Evolutionary conservation across 2,888 invertebrate species (phyloP), one percentile per base, ranked within the genome.

Genomic region (Sarcophaga carnaria): DNA sequence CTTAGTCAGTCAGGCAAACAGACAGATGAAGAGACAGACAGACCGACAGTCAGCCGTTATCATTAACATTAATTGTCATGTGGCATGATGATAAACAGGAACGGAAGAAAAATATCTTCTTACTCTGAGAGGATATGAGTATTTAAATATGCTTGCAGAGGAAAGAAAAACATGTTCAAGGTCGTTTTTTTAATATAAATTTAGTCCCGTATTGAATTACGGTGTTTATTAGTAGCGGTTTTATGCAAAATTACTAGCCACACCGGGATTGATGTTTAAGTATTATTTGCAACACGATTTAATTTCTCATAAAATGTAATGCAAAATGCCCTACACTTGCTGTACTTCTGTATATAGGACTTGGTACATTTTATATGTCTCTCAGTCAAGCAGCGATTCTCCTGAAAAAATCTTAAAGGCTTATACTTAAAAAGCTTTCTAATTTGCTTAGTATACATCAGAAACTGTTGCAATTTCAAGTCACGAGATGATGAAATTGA

Each of bases 91-190:
- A 59, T 47, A 70, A 70, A 45, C 62, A 82, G 64, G 54, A 76
- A 49, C 37, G 70, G 47, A 54, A 45, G 37, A 76, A 70, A 70
- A 25, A 54, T 54, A 17, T 14, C 54, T 54, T 54, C 54, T 62
- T n/a, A 62, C 62, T 3, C 2, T 17, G 2, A 67, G 67, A 47
- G 45, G 67, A 67, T 67, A 47, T 37, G 20, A 37, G 49, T 20
- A 25, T 11, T 66, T 49, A 47, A 37, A 37, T 37, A 62, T 27
- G 66, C 37, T 45, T 45, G 22, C 67, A 2, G 10, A 69, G 60
- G 72, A 64, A 60, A 60, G 64, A 69, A 70, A 64, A 47, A 62
- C 27, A 59, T 76, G 37, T 71, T 83, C 79, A 83, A 86, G 85
- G 85, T 70, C 82, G 45, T 72, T 63, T 22, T 4, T 20, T 63